Percentiles rank a stretch among this genome's conserved stretches.
These are phyloP conservation scores for Rhopalosiphum padi DNA, from an alignment of 1,140 invertebrate species.

Conservation along the genomic window DNA sequence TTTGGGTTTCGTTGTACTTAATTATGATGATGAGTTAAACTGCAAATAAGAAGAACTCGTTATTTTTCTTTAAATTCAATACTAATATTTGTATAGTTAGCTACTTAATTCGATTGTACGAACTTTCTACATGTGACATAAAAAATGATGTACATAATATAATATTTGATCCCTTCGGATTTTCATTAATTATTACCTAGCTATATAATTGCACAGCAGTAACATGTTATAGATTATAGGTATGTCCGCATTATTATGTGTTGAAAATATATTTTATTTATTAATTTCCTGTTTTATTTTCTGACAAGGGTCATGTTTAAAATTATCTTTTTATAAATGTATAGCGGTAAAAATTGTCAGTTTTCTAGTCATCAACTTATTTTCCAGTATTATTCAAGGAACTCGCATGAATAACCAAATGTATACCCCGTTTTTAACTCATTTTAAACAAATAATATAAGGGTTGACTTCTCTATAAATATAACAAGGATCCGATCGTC, in stretches of 20 bases:
- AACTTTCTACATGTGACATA: background rate
- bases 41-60: background rate
- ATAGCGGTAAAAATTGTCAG: background rate
- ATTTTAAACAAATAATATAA: conserved; percentile 38
- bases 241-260: background rate
- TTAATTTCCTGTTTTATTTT: background rate
- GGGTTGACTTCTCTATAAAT: conserved; percentile 6
- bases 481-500: background rate
- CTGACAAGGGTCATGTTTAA: background rate
- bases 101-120: background rate
- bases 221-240: background rate
- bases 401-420: background rate
- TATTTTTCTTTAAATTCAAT: background rate
- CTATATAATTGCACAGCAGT: background rate
- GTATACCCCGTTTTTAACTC: background rate
- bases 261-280: background rate
- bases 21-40: background rate
- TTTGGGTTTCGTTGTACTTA: background rate
- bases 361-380: background rate
- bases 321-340: background rate
- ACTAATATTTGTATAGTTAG: too few species aligned
- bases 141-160: background rate
- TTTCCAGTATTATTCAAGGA: background rate
- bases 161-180: background rate
- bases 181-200: background rate